These are phyloP conservation scores for Apis laboriosa DNA, from an alignment of 1,140 invertebrate genomes.

Conservation along the genomic window DNA sequence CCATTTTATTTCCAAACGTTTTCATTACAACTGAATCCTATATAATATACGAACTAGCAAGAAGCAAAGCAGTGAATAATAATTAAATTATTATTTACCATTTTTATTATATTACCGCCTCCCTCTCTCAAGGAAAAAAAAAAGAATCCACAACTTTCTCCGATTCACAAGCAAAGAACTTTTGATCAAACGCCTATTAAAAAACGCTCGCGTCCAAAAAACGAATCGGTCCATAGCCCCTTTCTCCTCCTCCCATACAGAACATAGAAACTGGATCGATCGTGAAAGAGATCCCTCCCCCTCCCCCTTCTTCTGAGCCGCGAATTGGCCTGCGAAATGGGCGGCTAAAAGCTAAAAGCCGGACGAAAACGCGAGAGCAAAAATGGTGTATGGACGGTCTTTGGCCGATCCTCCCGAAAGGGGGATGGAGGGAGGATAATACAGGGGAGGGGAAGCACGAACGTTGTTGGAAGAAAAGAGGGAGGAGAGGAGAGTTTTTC, in stretches of 20 bases:
- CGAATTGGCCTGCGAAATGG: slow-evolving; percentile 52
- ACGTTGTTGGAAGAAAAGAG: slow-evolving; percentile 30
- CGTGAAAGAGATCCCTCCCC: slow-evolving; percentile 28
- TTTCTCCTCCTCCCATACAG: too few species aligned
- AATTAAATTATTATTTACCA: too few species aligned
- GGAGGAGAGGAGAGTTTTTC: slow-evolving; percentile 42
- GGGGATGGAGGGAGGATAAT: neutral
- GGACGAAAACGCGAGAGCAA: slow-evolving; percentile 49
- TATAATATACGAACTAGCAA: too few species aligned
- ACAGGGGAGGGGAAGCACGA: neutral
- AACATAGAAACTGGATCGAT: slow-evolving; percentile 2
- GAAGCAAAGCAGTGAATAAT: too few species aligned
- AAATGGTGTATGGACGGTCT: slow-evolving; percentile 1
- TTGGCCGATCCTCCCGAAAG: neutral
- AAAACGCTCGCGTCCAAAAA: neutral
- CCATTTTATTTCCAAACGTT: too few species aligned
- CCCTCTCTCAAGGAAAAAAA: too few species aligned
- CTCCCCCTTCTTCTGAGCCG: neutral
- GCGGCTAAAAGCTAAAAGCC: slow-evolving; percentile 65
- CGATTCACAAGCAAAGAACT: too few species aligned
- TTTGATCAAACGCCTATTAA: too few species aligned
- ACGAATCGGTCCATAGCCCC: neutral
- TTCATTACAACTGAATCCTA: too few species aligned
- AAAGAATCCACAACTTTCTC: too few species aligned
- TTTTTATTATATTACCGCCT: too few species aligned